phyloP scores from a whole-genome alignment of 2,888 invertebrate species.

The Apodemia hepburni region DNA sequence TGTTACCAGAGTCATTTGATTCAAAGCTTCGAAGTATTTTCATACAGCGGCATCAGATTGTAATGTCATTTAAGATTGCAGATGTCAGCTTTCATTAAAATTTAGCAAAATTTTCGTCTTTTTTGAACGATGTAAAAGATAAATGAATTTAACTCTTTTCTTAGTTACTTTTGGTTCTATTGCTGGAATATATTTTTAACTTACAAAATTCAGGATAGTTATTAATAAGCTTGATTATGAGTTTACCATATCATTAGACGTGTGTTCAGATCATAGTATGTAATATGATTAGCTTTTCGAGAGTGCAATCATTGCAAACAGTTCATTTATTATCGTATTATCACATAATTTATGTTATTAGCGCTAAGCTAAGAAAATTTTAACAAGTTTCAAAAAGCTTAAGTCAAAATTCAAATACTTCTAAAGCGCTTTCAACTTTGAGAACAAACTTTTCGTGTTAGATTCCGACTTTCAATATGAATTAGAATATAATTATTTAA shows the following conservation, averaged over 20 bases:
- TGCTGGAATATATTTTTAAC: too few relatives aligned
- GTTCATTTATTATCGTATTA: too few relatives aligned
- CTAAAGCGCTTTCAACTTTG: background rate
- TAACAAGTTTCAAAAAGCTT: background rate
- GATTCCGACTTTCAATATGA: background rate
- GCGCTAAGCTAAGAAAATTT: background rate
- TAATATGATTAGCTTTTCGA: too few relatives aligned
- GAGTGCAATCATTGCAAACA: too few relatives aligned
- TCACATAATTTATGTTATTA: background rate
- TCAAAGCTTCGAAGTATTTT: background rate
- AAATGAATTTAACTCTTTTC: too few relatives aligned
- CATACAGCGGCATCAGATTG: background rate
- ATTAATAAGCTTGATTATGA: too few relatives aligned
- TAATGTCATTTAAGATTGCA: background rate
- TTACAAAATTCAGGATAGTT: too few relatives aligned
- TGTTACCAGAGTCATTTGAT: background rate
- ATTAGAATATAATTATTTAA: conserved; percentile 1
- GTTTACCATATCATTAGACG: too few relatives aligned
- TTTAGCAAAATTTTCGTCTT: background rate
- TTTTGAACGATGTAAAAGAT: background rate
- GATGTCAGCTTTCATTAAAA: background rate
- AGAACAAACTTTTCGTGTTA: background rate
- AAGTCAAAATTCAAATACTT: background rate
- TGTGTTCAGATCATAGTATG: too few relatives aligned
- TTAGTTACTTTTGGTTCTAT: too few relatives aligned